These are phyloP conservation scores for Leptatherina wallacei DNA, from an alignment of 2,797 vertebrate genomes.

Conservation along the genomic window DNA sequence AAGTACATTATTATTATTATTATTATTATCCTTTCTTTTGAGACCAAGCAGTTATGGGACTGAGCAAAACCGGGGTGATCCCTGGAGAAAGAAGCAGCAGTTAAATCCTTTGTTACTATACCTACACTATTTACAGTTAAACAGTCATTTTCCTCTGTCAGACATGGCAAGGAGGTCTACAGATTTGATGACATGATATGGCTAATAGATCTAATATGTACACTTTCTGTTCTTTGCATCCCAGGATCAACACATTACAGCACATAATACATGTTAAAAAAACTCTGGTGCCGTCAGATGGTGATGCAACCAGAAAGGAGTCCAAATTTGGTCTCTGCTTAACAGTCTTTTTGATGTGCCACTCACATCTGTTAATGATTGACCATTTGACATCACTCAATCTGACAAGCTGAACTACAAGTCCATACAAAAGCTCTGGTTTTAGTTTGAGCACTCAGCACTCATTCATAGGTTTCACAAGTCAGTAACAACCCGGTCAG, in stretches of 20 bases:
- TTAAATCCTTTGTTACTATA: slow-evolving; percentile 70
- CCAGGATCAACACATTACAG: slow-evolving; percentile 57
- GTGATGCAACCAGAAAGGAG: slow-evolving; percentile 11
- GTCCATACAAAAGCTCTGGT: slow-evolving; percentile 50
- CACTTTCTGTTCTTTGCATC: slow-evolving; percentile 68
- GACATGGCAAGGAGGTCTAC: slow-evolving; percentile 80
- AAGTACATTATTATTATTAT: slow-evolving; percentile 68
- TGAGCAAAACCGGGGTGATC: slow-evolving; percentile 69
- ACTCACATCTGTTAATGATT: slow-evolving; percentile 19
- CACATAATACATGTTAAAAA: slow-evolving; percentile 26
- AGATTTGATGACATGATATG: slow-evolving; percentile 80
- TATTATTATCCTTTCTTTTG: slow-evolving; percentile 49
- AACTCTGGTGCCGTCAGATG: slow-evolving; percentile 17
- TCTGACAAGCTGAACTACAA: slow-evolving; percentile 19
- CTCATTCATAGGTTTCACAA: slow-evolving; percentile 74
- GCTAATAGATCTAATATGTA: slow-evolving; percentile 79
- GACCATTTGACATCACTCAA: slow-evolving; percentile 12
- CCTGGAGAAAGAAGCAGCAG: slow-evolving; percentile 69
- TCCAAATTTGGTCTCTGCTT: slow-evolving; percentile 31
- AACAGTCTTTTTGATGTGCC: slow-evolving; percentile 44
- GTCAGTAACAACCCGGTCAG: neutral
- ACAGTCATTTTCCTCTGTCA: slow-evolving; percentile 82
- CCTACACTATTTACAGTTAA: slow-evolving; percentile 81
- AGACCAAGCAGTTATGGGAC: slow-evolving; percentile 76
- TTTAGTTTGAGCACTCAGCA: slow-evolving; percentile 57